phyloP scores from a whole-genome alignment of 2,113 vertebrate genomes.

The Sisor rabdophorus region DNA sequence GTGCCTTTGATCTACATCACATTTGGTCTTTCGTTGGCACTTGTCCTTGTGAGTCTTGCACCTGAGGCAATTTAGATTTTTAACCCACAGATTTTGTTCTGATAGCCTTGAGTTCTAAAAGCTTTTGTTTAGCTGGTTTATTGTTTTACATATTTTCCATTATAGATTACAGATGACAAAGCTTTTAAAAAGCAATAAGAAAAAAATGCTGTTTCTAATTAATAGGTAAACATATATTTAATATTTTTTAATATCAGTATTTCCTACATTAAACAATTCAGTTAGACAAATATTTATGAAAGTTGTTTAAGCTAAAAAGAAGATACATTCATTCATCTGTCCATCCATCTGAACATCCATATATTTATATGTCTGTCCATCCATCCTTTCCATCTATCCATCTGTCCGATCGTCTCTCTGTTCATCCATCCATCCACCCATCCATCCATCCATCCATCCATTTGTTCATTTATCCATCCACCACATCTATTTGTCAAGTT shows the following conservation, averaged over 20 bases:
- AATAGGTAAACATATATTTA: no score
- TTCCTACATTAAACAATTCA: not conserved
- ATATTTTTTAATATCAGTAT: no score
- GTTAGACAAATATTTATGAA: not conserved
- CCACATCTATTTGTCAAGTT: no score
- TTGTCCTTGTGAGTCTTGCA: constrained; percentile 6
- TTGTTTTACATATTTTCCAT: not conserved
- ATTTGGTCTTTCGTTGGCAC: not conserved
- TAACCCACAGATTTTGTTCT: not conserved
- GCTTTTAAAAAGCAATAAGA: not conserved
- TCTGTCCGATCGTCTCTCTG: no score
- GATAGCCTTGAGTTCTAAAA: constrained; percentile 1
- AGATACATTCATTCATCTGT: no score
- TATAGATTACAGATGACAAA: not conserved
- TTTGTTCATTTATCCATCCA: no score
- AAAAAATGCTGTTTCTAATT: no score
- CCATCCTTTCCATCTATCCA: no score
- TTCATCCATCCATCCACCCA: no score
- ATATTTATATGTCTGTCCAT: no score
- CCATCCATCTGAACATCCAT: no score
- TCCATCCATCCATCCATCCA: no score
- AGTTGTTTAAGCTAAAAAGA: not conserved
- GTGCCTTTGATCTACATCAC: not conserved
- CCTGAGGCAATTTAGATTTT: constrained; percentile 8
- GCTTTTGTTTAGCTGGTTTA: not conserved